phyloP scores from a whole-genome alignment of 92 coral and sea anemone species.

The Actinostola sp. region DNA sequence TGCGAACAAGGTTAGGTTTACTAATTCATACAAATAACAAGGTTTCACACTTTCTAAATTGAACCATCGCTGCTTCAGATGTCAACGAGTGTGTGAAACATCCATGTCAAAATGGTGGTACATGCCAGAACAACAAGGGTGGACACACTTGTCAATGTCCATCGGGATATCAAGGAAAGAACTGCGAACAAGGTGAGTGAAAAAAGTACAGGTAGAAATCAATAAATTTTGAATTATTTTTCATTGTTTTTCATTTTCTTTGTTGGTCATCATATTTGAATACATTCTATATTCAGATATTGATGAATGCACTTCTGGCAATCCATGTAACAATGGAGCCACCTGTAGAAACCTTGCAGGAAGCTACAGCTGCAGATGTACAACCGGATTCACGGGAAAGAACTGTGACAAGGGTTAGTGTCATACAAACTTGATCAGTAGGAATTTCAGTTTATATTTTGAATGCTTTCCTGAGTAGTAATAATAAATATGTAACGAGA shows the following conservation, averaged over 20 bases:
- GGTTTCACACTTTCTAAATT: too few species aligned
- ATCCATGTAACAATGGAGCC: slow-evolving; percentile 23
- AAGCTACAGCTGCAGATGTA: slow-evolving; percentile 24
- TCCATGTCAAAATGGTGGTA: too few species aligned
- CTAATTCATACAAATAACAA: too few species aligned
- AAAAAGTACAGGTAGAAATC: background rate
- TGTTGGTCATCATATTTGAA: too few species aligned
- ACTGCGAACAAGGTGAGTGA: slow-evolving; percentile 50
- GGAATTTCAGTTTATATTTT: background rate
- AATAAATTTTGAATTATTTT: background rate
- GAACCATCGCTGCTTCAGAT: too few species aligned
- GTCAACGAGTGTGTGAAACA: too few species aligned
- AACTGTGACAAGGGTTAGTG: slow-evolving; percentile 2
- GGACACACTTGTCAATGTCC: slow-evolving; percentile 8
- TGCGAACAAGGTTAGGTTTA: too few species aligned
- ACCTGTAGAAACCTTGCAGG: slow-evolving; percentile 15
- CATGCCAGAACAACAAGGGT: background rate
- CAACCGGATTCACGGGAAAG: slow-evolving; percentile 15
- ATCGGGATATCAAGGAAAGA: slow-evolving; percentile 19
- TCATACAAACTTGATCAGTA: background rate
- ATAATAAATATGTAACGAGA: too few species aligned
- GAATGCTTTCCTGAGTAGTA: background rate
- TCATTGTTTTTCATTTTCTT: background rate
- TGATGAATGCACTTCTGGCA: slow-evolving; percentile 35
- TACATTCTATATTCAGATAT: slow-evolving; percentile 10